Evolutionary conservation across 2,113 vertebrate genomes (phyloP).

Genomic region (Tetrax tetrax): DNA sequence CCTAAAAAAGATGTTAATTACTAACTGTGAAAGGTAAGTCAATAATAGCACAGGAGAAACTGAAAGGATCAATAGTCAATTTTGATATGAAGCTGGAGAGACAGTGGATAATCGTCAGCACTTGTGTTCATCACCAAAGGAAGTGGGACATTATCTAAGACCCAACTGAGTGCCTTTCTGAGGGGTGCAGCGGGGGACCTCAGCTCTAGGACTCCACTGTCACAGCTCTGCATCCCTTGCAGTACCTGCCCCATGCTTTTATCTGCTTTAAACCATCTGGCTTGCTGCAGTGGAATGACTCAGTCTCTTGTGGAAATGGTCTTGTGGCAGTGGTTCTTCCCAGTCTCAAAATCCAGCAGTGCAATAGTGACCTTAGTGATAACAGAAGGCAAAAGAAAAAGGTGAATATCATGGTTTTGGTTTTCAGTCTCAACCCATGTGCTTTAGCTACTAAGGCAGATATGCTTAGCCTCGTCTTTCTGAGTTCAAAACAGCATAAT

Average conservation of each 20-base stretch:
- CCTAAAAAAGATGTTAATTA: neutral
- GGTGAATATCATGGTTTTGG: neutral
- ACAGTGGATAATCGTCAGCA: neutral
- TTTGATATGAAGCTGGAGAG: neutral
- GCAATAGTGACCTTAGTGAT: neutral
- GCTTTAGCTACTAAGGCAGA: neutral
- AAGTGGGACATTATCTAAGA: neutral
- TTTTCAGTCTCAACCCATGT: neutral
- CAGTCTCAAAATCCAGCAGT: neutral
- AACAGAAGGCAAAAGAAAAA: neutral
- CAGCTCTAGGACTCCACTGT: neutral
- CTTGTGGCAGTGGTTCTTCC: neutral
- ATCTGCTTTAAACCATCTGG: neutral
- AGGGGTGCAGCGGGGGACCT: neutral
- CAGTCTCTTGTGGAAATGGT: neutral
- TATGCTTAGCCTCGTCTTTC: neutral
- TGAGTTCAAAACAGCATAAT: neutral
- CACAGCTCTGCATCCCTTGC: neutral
- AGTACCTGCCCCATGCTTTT: fast-evolving
- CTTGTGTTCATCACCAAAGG: neutral
- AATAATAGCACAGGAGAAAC: neutral
- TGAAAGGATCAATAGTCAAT: neutral
- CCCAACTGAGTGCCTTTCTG: neutral
- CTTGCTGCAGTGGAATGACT: neutral
- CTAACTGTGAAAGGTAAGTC: neutral